Evolutionary conservation across 2,797 vertebrate genomes (phyloP).

Genomic region (Esox masquinongy): DNA sequence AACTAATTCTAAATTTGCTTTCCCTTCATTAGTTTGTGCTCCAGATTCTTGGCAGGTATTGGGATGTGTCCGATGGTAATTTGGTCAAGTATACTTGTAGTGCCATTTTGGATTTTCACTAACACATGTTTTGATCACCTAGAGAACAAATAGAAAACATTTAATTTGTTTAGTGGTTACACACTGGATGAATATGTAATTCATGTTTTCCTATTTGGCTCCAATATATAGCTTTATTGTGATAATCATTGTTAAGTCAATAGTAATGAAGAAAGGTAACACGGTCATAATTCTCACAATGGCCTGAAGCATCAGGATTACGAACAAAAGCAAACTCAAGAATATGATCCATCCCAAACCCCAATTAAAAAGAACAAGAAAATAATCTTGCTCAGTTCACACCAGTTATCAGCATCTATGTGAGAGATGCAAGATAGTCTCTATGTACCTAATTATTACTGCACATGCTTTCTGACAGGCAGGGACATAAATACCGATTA

Average conservation of each 20-base stretch:
- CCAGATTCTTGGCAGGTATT: slow-evolving; percentile 53
- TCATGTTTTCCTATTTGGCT: no score
- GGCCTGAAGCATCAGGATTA: background rate
- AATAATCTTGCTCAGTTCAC: slow-evolving; percentile 8
- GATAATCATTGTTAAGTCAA: background rate
- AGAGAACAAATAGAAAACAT: no score
- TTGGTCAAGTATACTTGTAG: background rate
- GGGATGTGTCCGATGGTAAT: slow-evolving; percentile 21
- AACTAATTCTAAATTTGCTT: slow-evolving; percentile 25
- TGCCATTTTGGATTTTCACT: background rate
- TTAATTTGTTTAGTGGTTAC: no score
- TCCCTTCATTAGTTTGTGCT: slow-evolving; percentile 34
- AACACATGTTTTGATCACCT: background rate
- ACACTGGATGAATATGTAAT: no score
- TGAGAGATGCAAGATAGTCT: slow-evolving; percentile 46
- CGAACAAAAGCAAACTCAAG: background rate
- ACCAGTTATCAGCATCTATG: slow-evolving; percentile 15
- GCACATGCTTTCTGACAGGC: slow-evolving; percentile 62
- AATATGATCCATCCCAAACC: slow-evolving; percentile 4
- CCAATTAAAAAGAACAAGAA: slow-evolving; percentile 24
- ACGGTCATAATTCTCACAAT: background rate
- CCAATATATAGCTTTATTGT: no score
- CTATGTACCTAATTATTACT: slow-evolving; percentile 68
- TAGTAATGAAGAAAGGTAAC: background rate
- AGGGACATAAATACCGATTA: slow-evolving; percentile 67